phyloP scores from a whole-genome alignment of 2,113 vertebrate species.

The Laterallus jamaicensis region DNA sequence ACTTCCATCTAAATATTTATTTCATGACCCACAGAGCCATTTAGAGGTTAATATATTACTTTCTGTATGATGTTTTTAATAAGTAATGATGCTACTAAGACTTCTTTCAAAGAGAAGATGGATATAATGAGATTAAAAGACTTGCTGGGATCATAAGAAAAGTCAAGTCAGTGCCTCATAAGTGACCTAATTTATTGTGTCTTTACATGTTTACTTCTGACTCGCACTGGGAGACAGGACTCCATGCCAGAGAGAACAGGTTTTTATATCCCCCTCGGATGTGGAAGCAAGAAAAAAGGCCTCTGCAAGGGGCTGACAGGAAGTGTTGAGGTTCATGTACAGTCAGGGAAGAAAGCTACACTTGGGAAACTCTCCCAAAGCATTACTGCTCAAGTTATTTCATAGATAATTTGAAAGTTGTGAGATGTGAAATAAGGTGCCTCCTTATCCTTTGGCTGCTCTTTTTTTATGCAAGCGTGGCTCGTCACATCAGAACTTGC shows the following conservation, averaged over 20 bases:
- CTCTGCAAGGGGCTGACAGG: neutral
- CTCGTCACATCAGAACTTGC: neutral
- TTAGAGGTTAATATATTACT: neutral
- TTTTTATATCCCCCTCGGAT: neutral
- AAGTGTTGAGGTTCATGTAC: neutral
- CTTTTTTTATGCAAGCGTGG: neutral
- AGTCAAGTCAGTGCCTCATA: neutral
- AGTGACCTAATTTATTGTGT: neutral
- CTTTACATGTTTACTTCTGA: neutral
- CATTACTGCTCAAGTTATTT: neutral
- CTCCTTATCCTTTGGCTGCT: neutral
- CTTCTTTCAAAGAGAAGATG: neutral
- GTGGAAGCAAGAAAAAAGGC: neutral
- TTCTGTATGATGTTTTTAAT: neutral
- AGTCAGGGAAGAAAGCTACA: neutral
- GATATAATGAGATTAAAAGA: neutral
- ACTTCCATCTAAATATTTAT: neutral
- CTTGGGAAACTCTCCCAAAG: neutral
- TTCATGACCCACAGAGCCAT: neutral
- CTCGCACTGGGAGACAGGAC: neutral
- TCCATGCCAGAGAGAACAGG: neutral
- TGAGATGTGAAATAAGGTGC: neutral
- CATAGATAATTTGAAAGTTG: neutral
- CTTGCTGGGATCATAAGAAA: neutral
- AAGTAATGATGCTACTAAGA: neutral